Conservation (phyloP, 1,140 invertebrate genomes). For the Brachionus asplanchnoidis region DNA sequence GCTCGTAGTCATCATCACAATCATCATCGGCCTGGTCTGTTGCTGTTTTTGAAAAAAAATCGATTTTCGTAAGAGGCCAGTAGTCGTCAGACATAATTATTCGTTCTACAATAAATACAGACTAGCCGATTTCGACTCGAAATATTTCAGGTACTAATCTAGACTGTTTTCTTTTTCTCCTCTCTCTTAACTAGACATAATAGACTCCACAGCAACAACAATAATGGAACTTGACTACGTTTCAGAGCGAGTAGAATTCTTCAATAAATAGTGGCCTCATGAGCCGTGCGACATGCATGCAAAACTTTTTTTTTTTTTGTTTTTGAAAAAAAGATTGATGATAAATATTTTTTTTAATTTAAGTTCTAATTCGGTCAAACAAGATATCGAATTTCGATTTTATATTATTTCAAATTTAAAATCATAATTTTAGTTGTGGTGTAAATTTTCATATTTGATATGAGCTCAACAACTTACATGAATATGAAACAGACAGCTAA, state of each 20-base stretch:
- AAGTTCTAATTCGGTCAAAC: conserved; percentile 19
- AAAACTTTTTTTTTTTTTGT: background rate
- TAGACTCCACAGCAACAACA: conserved; percentile 37
- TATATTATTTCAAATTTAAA: background rate
- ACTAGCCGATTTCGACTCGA: conserved; percentile 12
- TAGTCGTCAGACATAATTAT: conserved; percentile 37
- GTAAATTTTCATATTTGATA: conserved; percentile 32
- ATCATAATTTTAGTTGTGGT: conserved; percentile 9
- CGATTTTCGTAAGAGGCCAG: conserved; percentile 7
- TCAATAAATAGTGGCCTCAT: background rate
- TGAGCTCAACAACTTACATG: background rate
- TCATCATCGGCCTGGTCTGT: background rate
- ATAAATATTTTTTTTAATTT: background rate
- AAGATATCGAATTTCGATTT: conserved; percentile 23
- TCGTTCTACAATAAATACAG: conserved; percentile 26
- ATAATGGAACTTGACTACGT: conserved; percentile 6
- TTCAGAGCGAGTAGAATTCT: background rate
- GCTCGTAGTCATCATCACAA: background rate
- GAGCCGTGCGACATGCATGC: background rate
- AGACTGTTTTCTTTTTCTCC: conserved; percentile 12
- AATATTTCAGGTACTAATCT: conserved; percentile 31
- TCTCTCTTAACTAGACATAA: conserved; percentile 12
- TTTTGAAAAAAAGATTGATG: background rate
- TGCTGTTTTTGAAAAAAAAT: conserved; percentile 37
- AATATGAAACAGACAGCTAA: background rate